Percentiles rank a stretch among this genome's conserved stretches.
Evolutionary conservation across 2,797 vertebrate species (phyloP).

Genomic region (Myoxocephalus aenaeus): DNA sequence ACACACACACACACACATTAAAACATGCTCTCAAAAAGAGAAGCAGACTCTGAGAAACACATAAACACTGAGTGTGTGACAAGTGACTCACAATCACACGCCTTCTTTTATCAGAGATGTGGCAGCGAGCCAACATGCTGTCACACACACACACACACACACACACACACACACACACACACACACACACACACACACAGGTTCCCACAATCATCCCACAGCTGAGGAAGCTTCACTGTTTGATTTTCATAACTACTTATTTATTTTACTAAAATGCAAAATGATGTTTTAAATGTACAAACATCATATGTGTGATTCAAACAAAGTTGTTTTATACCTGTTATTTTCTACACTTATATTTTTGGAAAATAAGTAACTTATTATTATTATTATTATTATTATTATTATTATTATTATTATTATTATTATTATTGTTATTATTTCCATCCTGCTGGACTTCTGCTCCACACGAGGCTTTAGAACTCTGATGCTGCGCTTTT

Average conservation of each 20-base stretch:
- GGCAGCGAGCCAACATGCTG: constrained; percentile 47
- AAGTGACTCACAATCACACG: constrained; percentile 52
- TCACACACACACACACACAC: constrained; percentile 22
- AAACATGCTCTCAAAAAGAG: constrained; percentile 27
- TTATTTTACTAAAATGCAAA: too few relatives aligned
- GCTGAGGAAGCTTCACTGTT: constrained; percentile 5
- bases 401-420: too few relatives aligned
- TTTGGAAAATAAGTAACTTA: too few relatives aligned
- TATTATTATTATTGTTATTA: neutral
- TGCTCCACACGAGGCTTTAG: constrained; percentile 32
- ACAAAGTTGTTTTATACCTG: too few relatives aligned
- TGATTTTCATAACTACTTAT: too few relatives aligned
- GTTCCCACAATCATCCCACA: neutral
- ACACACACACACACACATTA: constrained; percentile 13
- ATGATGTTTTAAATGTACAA: too few relatives aligned
- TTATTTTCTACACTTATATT: neutral
- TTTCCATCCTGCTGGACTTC: neutral
- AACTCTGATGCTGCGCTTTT: constrained; percentile 64
- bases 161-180: constrained; percentile 4
- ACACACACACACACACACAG: constrained; percentile 11
- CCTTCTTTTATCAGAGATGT: constrained; percentile 47
- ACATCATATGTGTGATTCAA: too few relatives aligned
- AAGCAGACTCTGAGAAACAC: constrained; percentile 21
- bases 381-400: too few relatives aligned
- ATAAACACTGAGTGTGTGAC: constrained; percentile 35